Evolutionary conservation across 2,888 invertebrate genomes (phyloP).

Genomic region (Zhengitettix transpicula): DNA sequence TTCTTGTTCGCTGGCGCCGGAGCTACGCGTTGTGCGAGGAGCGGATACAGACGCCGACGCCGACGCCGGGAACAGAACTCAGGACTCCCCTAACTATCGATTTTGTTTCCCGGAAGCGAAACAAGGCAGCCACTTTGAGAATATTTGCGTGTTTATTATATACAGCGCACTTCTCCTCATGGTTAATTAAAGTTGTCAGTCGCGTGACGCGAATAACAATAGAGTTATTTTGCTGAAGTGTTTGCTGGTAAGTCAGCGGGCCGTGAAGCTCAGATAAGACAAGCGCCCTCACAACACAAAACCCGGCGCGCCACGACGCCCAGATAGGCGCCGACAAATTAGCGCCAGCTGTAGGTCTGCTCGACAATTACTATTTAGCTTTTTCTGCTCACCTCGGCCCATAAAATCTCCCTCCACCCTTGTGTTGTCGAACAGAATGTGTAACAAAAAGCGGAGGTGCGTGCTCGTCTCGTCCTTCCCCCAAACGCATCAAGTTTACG

Average conservation of each 20-base stretch:
- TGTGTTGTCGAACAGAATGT: too few species aligned
- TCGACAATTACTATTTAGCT: not conserved
- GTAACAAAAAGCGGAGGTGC: not conserved
- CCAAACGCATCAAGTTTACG: not conserved
- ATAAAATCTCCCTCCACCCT: too few species aligned
- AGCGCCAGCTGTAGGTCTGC: not conserved
- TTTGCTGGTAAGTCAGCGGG: not conserved
- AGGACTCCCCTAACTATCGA: too few species aligned
- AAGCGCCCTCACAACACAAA: not conserved
- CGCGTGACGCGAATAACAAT: not conserved
- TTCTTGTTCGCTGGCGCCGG: too few species aligned
- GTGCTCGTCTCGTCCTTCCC: not conserved
- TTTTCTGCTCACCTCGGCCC: too few species aligned
- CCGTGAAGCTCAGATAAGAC: slow-evolving; percentile 6
- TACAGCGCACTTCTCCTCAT: not conserved
- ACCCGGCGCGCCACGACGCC: not conserved
- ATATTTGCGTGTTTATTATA: not conserved
- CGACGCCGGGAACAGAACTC: too few species aligned
- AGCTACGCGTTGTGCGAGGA: too few species aligned
- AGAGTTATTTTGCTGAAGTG: not conserved
- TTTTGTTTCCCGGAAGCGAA: too few species aligned
- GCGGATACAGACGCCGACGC: too few species aligned
- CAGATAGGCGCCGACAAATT: not conserved
- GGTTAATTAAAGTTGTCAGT: not conserved
- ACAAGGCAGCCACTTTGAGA: too few species aligned